A percentile compares a stretch with the other conserved stretches of the same genome.
Conservation (phyloP, 2,888 invertebrate genomes). For the Zele albiditarsus region DNA sequence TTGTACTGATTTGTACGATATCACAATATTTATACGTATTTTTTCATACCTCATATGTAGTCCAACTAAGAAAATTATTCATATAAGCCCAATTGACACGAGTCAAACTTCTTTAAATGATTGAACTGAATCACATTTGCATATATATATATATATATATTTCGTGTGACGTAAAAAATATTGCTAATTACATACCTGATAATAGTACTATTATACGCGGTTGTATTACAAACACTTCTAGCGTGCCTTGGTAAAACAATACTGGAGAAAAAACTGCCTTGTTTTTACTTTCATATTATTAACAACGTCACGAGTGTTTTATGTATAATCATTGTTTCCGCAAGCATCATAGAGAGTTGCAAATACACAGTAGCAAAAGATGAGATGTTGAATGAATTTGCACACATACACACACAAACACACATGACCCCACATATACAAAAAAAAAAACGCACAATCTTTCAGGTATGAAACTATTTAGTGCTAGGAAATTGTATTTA, state of each 20-base stretch:
- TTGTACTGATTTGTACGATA: conserved; percentile 56
- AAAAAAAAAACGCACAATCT: neutral
- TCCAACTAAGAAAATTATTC: conserved; percentile 5
- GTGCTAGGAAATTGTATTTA: neutral
- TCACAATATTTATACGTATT: conserved; percentile 62
- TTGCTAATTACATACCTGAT: neutral
- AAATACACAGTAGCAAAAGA: neutral
- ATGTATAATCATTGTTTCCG: neutral
- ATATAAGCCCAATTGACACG: neutral
- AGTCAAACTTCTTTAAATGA: neutral
- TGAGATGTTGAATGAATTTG: too few relatives aligned
- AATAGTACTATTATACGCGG: conserved; percentile 4
- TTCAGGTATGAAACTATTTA: neutral
- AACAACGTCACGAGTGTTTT: neutral
- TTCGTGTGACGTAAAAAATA: neutral
- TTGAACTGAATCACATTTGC: neutral
- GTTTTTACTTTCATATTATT: conserved; percentile 19
- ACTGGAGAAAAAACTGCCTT: conserved; percentile 15
- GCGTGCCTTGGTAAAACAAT: conserved; percentile 28
- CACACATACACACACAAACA: too few relatives aligned
- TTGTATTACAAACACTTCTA: conserved; percentile 24
- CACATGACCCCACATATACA: neutral
- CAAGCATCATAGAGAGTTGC: neutral
- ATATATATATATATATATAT: neutral
- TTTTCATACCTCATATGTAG: conserved; percentile 60